Conservation (phyloP, 2,888 invertebrate species). For the Eupithecia centaureata region DNA sequence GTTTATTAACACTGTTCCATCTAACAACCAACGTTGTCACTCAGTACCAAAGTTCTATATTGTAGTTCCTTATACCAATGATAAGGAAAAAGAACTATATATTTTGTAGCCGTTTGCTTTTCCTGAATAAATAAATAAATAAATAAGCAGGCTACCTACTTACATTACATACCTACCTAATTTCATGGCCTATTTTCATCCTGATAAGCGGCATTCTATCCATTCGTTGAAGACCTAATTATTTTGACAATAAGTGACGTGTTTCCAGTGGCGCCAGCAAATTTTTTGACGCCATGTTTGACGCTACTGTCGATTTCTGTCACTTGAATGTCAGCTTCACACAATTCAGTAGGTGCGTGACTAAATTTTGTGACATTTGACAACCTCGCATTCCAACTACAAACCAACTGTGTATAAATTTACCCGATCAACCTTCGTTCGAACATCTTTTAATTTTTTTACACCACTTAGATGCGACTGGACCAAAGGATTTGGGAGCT, state of each 20-base stretch:
- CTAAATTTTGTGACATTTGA: conserved; percentile 30
- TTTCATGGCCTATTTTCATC: not conserved
- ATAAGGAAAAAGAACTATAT: too few relatives aligned
- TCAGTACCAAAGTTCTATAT: not conserved
- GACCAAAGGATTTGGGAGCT: not conserved
- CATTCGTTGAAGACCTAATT: not conserved
- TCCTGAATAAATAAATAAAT: too few relatives aligned
- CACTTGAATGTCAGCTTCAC: conserved; percentile 28
- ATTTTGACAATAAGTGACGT: conserved; percentile 18
- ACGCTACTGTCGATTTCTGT: conserved; percentile 22
- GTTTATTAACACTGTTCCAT: too few relatives aligned
- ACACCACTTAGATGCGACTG: not conserved
- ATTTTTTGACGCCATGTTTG: conserved; percentile 10
- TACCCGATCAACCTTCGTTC: not conserved
- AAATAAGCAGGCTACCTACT: not conserved
- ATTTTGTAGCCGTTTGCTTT: too few relatives aligned
- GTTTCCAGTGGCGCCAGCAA: conserved; percentile 23
- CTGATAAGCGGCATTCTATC: not conserved
- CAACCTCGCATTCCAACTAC: conserved; percentile 19
- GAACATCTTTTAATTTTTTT: not conserved
- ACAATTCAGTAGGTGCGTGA: conserved; percentile 30
- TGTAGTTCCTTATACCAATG: too few relatives aligned
- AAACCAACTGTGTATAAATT: not conserved
- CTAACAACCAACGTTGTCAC: not conserved
- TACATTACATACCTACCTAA: too few relatives aligned